Base-by-base conservation (phyloP, 2,797 vertebrate species). In the Fundulus diaphanus region DNA sequence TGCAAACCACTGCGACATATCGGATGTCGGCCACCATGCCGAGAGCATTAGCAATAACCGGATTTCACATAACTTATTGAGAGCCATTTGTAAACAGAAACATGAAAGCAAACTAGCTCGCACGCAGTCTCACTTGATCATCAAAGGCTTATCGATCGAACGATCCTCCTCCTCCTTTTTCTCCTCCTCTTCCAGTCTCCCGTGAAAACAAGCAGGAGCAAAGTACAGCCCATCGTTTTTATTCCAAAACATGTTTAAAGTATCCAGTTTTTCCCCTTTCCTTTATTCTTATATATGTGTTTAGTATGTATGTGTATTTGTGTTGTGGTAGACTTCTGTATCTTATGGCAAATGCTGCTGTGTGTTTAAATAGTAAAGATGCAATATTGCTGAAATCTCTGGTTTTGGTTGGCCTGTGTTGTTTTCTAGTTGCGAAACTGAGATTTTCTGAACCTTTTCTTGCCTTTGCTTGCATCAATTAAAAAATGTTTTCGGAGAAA, bases 81-180 rank as follows among this genome's bases (percentile, higher is more conserved):
- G 88, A 93, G 84, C 87, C 90, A 93, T 93, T 94, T 94, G 92
- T 94, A 93, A 93, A 93, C 92, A 92, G 87, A 92, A 90, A 94
- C 92, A 94, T 94, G 92, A 94, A 94, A 94, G 92, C 85, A 91
- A 91, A 93, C 85, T 88, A 85, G 86, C 92, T 90, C 66, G 81
- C 90, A 90, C 80, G 81, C 90, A 92, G 89, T 79, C 85, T 85
- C 86, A 89, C 92, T 93, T 88, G 85, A 94, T 94, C 93, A 94
- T 95, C 94, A 94, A 95, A 94, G 93, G 75, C 81, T 88, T 87
- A 93, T 93, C 90, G 89, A 94, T 94, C 89, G 90, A 91, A 90
- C 87, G 80, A 67, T 72, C 83, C 83, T 85, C 86, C 85, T 78
- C 85, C 59, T 70, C 74, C 82, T 63, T 40, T 56, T 80, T 72